A percentile compares a stretch with the other conserved stretches of the same genome.
phyloP scores from a whole-genome alignment of 2,113 vertebrate species.

The Phalacrocorax carbo region DNA sequence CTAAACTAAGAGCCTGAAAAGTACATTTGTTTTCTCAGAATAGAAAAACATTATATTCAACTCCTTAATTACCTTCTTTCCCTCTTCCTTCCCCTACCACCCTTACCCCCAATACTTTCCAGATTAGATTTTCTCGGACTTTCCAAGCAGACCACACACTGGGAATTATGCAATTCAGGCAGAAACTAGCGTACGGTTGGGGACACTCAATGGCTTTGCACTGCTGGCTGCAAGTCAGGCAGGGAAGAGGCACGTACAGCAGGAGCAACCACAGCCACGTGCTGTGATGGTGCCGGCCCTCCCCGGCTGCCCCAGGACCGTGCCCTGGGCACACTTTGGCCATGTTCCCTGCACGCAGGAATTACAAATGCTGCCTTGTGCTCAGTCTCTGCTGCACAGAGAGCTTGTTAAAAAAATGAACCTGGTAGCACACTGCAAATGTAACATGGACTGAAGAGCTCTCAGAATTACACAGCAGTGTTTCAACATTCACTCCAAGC shows the following conservation, averaged over 20 bases:
- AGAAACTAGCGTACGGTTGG: neutral
- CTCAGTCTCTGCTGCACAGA: neutral
- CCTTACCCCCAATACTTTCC: neutral
- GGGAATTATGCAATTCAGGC: neutral
- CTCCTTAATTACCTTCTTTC: neutral
- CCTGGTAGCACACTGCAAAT: accelerated
- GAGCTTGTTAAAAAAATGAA: accelerated
- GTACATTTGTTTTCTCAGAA: neutral
- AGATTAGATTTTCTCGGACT: neutral
- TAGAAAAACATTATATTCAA: neutral
- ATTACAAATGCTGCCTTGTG: neutral
- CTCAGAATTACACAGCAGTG: accelerated
- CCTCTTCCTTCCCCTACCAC: neutral
- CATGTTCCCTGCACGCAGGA: accelerated
- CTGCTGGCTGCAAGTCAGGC: neutral
- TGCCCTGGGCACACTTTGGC: accelerated
- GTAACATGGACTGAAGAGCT: accelerated
- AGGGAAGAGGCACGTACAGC: neutral
- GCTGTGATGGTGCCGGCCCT: neutral
- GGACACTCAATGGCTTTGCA: neutral
- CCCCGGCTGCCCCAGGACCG: neutral
- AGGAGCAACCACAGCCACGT: accelerated
- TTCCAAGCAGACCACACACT: conserved; percentile 3
- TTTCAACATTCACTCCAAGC: neutral
- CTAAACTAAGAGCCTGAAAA: neutral